Percentiles rank a stretch among this genome's conserved stretches.
phyloP scores from a whole-genome alignment of 2,797 vertebrate genomes.

The Lateolabrax maculatus region DNA sequence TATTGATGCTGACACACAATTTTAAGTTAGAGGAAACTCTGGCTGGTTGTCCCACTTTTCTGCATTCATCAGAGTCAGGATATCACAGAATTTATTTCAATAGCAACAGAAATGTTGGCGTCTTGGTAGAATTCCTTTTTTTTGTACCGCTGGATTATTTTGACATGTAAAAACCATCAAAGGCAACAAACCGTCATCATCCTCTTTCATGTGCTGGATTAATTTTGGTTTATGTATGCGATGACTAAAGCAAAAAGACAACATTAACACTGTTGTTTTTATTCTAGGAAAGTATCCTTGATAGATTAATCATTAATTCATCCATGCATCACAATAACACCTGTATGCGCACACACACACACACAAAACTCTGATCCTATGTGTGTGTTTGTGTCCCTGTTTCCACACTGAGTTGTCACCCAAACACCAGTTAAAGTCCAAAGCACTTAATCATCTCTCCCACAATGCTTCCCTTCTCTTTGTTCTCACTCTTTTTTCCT shows the following conservation, averaged over 20 bases:
- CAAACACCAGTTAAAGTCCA: constrained; percentile 30
- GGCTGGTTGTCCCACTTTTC: constrained; percentile 33
- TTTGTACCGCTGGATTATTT: not conserved
- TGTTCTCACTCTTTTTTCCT: constrained; percentile 1
- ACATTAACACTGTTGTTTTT: not conserved
- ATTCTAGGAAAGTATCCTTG: constrained; percentile 8
- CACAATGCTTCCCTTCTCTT: constrained; percentile 12
- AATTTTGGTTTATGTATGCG: not conserved
- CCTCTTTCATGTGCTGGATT: not conserved
- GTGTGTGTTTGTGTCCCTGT: constrained; percentile 2
- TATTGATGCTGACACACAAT: constrained; percentile 47
- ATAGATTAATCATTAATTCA: constrained; percentile 11
- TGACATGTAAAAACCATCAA: constrained; percentile 9
- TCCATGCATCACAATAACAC: not conserved
- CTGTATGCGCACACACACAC: constrained; percentile 10
- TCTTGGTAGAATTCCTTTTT: not conserved
- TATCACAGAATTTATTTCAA: constrained; percentile 3
- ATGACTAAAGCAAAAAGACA: not conserved
- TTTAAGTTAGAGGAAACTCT: constrained; percentile 39
- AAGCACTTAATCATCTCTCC: constrained; percentile 47
- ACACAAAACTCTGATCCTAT: not conserved
- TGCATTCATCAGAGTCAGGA: constrained; percentile 5
- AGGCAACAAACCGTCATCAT: not conserved
- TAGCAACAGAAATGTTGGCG: not conserved
- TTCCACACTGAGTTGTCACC: constrained; percentile 12